Conservation (phyloP, 2,888 invertebrate genomes). For the Xiphydria camelus region DNA sequence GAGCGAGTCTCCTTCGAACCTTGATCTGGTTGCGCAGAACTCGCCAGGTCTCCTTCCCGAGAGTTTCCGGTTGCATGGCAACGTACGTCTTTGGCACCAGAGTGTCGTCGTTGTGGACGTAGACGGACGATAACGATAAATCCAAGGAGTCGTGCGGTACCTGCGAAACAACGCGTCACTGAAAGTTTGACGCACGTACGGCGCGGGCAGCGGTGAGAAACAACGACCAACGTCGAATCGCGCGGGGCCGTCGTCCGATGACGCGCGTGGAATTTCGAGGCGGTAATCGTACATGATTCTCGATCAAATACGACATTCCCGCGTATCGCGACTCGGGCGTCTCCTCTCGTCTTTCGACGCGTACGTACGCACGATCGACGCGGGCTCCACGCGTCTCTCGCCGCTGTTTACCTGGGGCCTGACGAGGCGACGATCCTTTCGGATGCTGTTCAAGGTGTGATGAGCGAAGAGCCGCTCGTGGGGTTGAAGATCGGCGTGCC, state of each 20-base stretch:
- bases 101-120: conserved; percentile 68
- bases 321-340: neutral
- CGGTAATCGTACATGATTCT: too few relatives aligned
- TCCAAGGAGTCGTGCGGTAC: conserved; percentile 73
- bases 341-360: neutral
- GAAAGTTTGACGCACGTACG: too few relatives aligned
- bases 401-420: conserved; percentile 38
- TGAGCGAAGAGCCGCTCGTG: conserved; percentile 65
- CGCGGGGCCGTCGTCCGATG: too few relatives aligned
- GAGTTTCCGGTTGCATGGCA: conserved; percentile 70
- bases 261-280: too few relatives aligned
- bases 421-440: conserved; percentile 49
- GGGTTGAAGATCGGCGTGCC: conserved; percentile 44
- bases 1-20: too few relatives aligned
- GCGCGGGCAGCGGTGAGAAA: too few relatives aligned
- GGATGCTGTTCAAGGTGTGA: conserved; percentile 65
- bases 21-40: conserved; percentile 64
- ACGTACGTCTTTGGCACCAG: conserved; percentile 56
- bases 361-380: neutral
- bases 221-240: too few relatives aligned
- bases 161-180: too few relatives aligned
- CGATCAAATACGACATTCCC: too few relatives aligned
- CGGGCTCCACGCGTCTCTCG: neutral
- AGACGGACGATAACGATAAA: conserved; percentile 67
- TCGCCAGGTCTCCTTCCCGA: conserved; percentile 68